These are phyloP conservation scores for Syngnathus typhle DNA, from an alignment of 2,113 vertebrate genomes.

Conservation along the genomic window DNA sequence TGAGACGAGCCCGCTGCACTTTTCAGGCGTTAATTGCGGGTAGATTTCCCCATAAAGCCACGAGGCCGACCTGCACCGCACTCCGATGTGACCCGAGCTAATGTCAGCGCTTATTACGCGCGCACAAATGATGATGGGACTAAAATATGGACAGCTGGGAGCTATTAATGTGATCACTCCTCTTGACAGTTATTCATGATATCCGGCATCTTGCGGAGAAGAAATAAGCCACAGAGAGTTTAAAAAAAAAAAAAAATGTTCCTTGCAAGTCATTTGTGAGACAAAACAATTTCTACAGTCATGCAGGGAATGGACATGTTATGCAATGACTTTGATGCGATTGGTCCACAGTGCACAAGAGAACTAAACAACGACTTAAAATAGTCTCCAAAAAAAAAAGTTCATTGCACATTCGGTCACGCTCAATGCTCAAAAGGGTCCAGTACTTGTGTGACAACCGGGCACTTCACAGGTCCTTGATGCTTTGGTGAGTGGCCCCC, in stretches of 20 bases:
- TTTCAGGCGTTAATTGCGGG: constrained; percentile 16
- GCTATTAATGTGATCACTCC: neutral
- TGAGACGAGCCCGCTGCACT: constrained; percentile 16
- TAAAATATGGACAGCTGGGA: constrained; percentile 18
- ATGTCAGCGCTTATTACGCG: constrained; percentile 11
- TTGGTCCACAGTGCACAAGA: neutral
- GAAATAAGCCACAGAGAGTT: neutral
- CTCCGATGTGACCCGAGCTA: neutral
- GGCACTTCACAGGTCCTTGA: constrained; percentile 24
- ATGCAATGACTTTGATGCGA: neutral
- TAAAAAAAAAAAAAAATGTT: neutral
- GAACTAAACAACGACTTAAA: neutral
- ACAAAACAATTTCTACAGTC: neutral
- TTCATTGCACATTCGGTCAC: neutral
- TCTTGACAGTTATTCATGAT: neutral
- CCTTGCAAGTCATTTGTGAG: neutral
- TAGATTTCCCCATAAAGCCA: neutral
- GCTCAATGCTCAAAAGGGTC: neutral
- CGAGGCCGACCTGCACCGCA: constrained; percentile 1
- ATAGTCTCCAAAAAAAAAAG: too few species aligned
- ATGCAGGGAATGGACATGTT: neutral
- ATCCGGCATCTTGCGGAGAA: neutral
- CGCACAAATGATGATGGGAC: constrained; percentile 24
- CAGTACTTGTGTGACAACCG: neutral
- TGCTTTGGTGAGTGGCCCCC: constrained; percentile 23